Percentiles rank a stretch among this genome's conserved stretches.
These are phyloP conservation scores for Resseliella maxima DNA, from an alignment of 2,888 invertebrate species.

Conservation along the genomic window DNA sequence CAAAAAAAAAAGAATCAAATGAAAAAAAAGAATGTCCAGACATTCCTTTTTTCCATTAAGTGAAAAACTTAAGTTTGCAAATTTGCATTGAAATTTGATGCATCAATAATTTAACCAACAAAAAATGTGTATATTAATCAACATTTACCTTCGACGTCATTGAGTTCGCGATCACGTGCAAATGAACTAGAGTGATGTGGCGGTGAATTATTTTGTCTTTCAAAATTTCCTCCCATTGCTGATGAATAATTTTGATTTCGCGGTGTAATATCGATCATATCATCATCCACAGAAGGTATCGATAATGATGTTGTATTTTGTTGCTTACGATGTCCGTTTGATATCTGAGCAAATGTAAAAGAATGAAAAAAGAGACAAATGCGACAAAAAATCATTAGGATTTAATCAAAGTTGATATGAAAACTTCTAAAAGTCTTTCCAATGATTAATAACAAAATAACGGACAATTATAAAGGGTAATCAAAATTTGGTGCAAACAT, in stretches of 20 bases:
- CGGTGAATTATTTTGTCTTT: slow-evolving; percentile 31
- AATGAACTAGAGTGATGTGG: neutral
- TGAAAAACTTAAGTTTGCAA: neutral
- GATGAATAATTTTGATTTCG: slow-evolving; percentile 65
- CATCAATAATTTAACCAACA: no score
- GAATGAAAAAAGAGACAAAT: neutral
- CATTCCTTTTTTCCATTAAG: no score
- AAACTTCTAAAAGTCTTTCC: no score
- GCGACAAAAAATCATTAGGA: neutral
- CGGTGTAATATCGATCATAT: slow-evolving; percentile 76
- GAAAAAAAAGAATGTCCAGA: no score
- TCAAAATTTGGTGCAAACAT: no score
- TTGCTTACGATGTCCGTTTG: slow-evolving; percentile 55
- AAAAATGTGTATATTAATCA: neutral
- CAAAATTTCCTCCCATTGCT: slow-evolving; percentile 60
- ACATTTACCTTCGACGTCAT: slow-evolving; percentile 36
- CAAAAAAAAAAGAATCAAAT: no score
- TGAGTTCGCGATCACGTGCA: slow-evolving; percentile 49
- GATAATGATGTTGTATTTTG: slow-evolving; percentile 64
- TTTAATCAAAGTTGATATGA: no score
- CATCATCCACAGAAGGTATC: slow-evolving; percentile 69
- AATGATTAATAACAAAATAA: no score
- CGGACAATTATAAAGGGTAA: no score
- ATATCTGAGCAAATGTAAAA: neutral
- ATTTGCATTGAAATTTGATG: neutral